Conservation (phyloP, 2,888 invertebrate genomes). For the Meandrusa payeni region DNA sequence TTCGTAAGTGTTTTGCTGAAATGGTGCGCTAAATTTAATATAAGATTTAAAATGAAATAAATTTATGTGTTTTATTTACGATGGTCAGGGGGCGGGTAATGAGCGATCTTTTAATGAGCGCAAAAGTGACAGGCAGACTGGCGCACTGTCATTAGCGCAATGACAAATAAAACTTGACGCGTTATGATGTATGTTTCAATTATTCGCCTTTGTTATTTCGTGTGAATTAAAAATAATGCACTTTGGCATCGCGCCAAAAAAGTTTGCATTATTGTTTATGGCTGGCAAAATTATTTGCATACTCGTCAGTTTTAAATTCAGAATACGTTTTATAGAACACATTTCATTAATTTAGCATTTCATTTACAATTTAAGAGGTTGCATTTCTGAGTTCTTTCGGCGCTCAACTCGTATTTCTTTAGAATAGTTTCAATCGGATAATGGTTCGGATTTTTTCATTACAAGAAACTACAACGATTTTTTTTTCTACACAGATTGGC, state of each 20-base stretch:
- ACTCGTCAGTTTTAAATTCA: slow-evolving; percentile 1
- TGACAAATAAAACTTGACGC: slow-evolving; percentile 21
- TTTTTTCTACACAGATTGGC: no score
- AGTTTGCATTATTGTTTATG: slow-evolving; percentile 1
- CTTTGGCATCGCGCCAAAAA: slow-evolving; percentile 9
- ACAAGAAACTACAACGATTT: no score
- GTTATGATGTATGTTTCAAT: slow-evolving; percentile 22
- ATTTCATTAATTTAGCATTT: no score
- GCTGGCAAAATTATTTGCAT: slow-evolving; percentile 3
- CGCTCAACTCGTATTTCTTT: no score
- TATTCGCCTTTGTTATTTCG: slow-evolving; percentile 19
- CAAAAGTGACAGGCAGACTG: slow-evolving; percentile 18
- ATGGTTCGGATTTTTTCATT: no score
- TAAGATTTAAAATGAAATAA: background rate
- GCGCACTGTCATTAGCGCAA: slow-evolving; percentile 17
- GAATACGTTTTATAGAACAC: no score
- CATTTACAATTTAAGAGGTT: no score
- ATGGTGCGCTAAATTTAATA: background rate
- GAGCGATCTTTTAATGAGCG: slow-evolving; percentile 12
- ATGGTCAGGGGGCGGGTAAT: slow-evolving; percentile 7
- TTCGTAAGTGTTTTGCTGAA: no score
- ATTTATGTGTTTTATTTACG: slow-evolving; percentile 17
- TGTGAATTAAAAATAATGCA: slow-evolving; percentile 13
- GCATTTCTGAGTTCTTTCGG: no score
- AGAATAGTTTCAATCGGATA: no score